phyloP scores from a whole-genome alignment of 2,888 invertebrate genomes.

The Lymantria dispar region DNA sequence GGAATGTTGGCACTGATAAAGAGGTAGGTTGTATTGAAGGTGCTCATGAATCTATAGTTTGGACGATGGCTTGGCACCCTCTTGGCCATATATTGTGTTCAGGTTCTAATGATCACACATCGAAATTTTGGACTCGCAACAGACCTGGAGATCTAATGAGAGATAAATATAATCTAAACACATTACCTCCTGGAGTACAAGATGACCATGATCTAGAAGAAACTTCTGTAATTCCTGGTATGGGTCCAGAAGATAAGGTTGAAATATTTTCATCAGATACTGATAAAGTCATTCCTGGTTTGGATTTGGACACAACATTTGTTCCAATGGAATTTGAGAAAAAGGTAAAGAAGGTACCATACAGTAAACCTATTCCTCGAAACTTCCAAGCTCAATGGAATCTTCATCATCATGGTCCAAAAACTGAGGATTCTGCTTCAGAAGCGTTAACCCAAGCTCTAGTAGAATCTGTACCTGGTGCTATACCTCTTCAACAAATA shows the following conservation, averaged over 20 bases:
- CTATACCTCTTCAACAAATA: slow-evolving; percentile 89
- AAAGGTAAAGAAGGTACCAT: slow-evolving; percentile 93
- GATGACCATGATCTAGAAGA: slow-evolving; percentile 85
- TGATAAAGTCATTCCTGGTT: slow-evolving; percentile 90
- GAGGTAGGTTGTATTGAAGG: slow-evolving; percentile 99
- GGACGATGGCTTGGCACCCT: slow-evolving; percentile 99
- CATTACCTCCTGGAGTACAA: slow-evolving; percentile 89
- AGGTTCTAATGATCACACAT: slow-evolving; percentile 99
- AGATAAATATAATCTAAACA: slow-evolving; percentile 98
- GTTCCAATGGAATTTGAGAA: slow-evolving; percentile 86
- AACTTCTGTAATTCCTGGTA: slow-evolving; percentile 94
- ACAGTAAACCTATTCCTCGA: slow-evolving; percentile 97
- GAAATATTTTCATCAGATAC: slow-evolving; percentile 85
- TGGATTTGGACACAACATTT: slow-evolving; percentile 89
- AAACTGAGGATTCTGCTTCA: slow-evolving; percentile 73
- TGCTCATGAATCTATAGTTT: slow-evolving; percentile 99
- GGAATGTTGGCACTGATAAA: slow-evolving; percentile 99
- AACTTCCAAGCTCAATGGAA: slow-evolving; percentile 99
- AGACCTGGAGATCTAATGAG: slow-evolving; percentile 99
- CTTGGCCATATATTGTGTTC: slow-evolving; percentile 99
- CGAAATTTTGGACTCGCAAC: slow-evolving; percentile 99
- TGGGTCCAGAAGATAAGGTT: slow-evolving; percentile 98
- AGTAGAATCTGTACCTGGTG: slow-evolving; percentile 89
- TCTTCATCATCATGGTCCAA: slow-evolving; percentile 88
- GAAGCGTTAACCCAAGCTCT: slow-evolving; percentile 88